Conservation (phyloP, 2,888 invertebrate species). For the Rhagophthalmus giganteus region DNA sequence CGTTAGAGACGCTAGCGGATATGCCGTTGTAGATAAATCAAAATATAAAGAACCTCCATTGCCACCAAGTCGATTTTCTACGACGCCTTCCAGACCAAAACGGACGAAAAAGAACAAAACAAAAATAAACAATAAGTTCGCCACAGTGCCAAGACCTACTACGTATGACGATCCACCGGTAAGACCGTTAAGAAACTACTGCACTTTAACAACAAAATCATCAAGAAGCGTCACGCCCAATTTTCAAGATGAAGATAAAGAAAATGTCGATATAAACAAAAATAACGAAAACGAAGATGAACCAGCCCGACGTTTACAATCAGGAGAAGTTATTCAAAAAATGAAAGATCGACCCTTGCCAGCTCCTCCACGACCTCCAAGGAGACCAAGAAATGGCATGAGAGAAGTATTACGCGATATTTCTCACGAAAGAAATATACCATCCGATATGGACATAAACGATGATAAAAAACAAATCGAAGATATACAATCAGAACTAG, state of each 20-base stretch:
- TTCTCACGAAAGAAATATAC: conserved; percentile 44
- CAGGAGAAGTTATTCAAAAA: conserved; percentile 75
- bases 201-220: conserved; percentile 63
- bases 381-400: conserved; percentile 52
- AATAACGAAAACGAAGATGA: conserved; percentile 67
- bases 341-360: conserved; percentile 86
- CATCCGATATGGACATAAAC: no score
- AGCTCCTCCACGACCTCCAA: conserved; percentile 82
- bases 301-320: conserved; percentile 65
- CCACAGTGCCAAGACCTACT: conserved; percentile 65
- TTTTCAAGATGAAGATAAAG: conserved; percentile 50
- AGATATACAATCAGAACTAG: conserved; percentile 12
- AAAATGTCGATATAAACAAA: conserved; percentile 57
- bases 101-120: conserved; percentile 52
- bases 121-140: conserved; percentile 65
- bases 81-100: conserved; percentile 36
- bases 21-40: conserved; percentile 76
- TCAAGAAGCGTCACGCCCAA: conserved; percentile 55
- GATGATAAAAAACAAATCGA: no score
- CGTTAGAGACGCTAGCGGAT: conserved; percentile 61
- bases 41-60: conserved; percentile 55
- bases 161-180: conserved; percentile 58
- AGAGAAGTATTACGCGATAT: conserved; percentile 43
- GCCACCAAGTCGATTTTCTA: conserved; percentile 63
- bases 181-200: conserved; percentile 64